A percentile compares a stretch with the other conserved stretches of the same genome.
phyloP scores from a whole-genome alignment of 2,888 invertebrate species.

The Geophilus truncorum region DNA sequence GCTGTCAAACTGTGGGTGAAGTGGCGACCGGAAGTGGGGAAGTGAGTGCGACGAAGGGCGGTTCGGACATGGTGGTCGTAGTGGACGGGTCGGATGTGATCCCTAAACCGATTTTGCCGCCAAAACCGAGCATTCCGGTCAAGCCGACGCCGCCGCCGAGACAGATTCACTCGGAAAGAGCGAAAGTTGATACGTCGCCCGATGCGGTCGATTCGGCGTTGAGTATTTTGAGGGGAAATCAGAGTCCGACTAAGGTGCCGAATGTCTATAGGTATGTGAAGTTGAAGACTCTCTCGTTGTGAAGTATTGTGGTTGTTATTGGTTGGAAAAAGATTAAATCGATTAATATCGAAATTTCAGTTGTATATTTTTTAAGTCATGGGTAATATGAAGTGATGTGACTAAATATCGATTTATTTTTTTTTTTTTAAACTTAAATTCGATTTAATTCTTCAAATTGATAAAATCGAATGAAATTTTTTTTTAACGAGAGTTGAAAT shows the following conservation, averaged over 20 bases:
- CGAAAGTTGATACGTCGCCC: conserved; percentile 34
- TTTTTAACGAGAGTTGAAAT: no score
- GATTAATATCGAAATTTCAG: no score
- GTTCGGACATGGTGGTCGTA: not conserved
- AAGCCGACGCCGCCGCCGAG: conserved; percentile 56
- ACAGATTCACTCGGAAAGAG: conserved; percentile 43
- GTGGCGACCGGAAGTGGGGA: not conserved
- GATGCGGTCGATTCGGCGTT: conserved; percentile 36
- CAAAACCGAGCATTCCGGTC: conserved; percentile 45
- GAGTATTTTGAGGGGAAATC: conserved; percentile 13
- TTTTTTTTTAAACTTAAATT: no score
- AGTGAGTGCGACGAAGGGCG: not conserved
- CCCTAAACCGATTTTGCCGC: conserved; percentile 63
- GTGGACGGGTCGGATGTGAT: no score
- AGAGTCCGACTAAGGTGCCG: not conserved
- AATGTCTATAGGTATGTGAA: not conserved
- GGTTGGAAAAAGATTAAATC: no score
- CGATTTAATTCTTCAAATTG: no score
- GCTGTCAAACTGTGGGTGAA: not conserved
- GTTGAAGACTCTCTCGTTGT: not conserved
- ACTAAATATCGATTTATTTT: no score
- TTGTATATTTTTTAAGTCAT: no score
- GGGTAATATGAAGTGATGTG: no score
- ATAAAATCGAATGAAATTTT: no score
- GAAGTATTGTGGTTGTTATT: not conserved